Evolutionary conservation across 2,797 vertebrate species (phyloP).

Genomic region (Pseudochaenichthys georgianus): DNA sequence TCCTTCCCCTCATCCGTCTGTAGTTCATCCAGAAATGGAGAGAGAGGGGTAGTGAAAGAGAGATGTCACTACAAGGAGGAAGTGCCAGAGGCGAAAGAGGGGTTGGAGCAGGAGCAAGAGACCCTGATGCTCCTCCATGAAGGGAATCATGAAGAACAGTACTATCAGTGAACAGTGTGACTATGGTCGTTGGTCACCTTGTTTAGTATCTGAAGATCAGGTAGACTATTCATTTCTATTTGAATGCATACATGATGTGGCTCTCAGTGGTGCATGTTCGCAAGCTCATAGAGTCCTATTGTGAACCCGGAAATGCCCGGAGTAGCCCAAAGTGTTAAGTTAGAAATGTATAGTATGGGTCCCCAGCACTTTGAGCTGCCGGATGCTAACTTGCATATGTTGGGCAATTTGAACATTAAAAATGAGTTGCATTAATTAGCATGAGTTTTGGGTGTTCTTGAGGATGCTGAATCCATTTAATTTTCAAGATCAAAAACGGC

Average conservation of each 20-base stretch:
- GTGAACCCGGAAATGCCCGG: no score
- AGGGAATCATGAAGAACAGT: slow-evolving; percentile 16
- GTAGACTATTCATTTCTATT: background rate
- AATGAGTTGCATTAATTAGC: no score
- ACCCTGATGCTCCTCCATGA: slow-evolving; percentile 20
- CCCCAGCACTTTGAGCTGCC: no score
- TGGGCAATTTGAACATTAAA: no score
- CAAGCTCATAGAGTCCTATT: no score
- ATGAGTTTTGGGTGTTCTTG: no score
- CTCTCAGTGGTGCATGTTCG: background rate
- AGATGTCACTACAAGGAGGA: slow-evolving; percentile 62
- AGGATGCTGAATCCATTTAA: no score
- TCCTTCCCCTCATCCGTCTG: slow-evolving; percentile 61
- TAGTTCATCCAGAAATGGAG: slow-evolving; percentile 46
- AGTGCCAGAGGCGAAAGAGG: slow-evolving; percentile 42
- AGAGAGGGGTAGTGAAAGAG: slow-evolving; percentile 36
- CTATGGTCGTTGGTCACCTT: background rate
- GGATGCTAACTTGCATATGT: no score
- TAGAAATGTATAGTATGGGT: no score
- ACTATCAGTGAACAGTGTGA: slow-evolving; percentile 9
- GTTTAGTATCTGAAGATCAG: background rate
- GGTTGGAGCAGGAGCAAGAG: slow-evolving; percentile 14
- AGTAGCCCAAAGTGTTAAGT: no score
- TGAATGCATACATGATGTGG: background rate
- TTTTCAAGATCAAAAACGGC: no score